Evolutionary conservation across 2,113 vertebrate genomes (phyloP), one percentile per base, ranked within the genome.

Genomic region (Muntiacus reevesi): DNA sequence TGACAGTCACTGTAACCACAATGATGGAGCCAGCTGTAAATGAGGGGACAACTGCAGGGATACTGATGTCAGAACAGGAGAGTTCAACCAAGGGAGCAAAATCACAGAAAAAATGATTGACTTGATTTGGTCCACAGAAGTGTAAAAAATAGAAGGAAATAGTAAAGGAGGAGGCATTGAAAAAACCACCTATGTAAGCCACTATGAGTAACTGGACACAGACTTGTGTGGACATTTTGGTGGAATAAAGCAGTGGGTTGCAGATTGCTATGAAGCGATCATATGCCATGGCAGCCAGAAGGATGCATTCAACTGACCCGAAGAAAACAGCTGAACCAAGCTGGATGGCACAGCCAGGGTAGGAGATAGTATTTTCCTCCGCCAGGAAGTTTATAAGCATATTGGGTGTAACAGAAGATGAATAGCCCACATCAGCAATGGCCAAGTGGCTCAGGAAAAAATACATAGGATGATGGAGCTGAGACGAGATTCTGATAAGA

Each of bases 211-310:
- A 91, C 40, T 89, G 87, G 9, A 94, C 16, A 94, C 27, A 97
- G 23, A 96, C 55, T 40, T 6, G 40, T 27, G 76, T 78, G 28
- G 96, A 96, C 64, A 97, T 97, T 64, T 92, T 96, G 28, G 47
- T 52, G 27, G 85, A 94, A 45, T 94, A 96, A 19, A 84, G 64
- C 33, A 67, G 33, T 21, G 64, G 64, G 17, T 17, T 36, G 64
- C 64, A 67, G 17, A 67, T 21, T 67, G 64, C 64, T 36, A 21
- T 36, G 2, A 67, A 36, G 64, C 7, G 64, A 36, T 67, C 64
- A 36, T 97, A 96, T 0, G 97, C 97, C 97, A 97, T 98, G 79
- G 21, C 67, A 55, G 84, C 97, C 57, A 97, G 40, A 78, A 98
- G 43, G 28, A 98, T 96, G 3, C 96, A 97, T 19, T 98, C 95